Conservation (phyloP, 2,797 vertebrate species). For the Coranthus polyacanthus region DNA sequence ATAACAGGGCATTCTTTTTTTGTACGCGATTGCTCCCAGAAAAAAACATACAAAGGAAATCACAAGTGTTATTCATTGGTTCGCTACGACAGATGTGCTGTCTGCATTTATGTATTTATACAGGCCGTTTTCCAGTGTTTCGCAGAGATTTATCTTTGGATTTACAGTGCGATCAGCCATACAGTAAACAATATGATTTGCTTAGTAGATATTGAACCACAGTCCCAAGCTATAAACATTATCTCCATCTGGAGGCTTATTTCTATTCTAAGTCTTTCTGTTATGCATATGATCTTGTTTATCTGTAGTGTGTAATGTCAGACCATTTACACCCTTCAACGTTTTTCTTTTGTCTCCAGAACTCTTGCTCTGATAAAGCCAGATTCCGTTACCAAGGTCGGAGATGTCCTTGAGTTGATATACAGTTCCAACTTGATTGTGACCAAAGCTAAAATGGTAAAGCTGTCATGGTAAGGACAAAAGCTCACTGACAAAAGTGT, state of each 20-base stretch:
- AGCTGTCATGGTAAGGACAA: constrained; percentile 89
- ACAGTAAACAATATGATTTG: background rate
- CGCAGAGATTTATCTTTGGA: background rate
- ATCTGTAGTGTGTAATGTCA: background rate
- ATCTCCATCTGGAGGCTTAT: background rate
- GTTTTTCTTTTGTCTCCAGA: constrained; percentile 72
- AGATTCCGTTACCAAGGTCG: constrained; percentile 87
- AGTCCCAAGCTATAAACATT: background rate
- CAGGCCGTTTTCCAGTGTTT: background rate
- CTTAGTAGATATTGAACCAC: too few species aligned
- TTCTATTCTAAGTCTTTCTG: background rate
- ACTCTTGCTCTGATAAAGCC: constrained; percentile 96
- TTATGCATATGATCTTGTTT: background rate
- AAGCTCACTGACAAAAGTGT: background rate
- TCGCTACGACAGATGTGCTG: too few species aligned
- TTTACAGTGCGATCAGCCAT: background rate
- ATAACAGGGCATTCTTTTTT: background rate
- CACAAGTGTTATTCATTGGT: too few species aligned
- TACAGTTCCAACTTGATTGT: constrained; percentile 90
- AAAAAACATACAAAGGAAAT: too few species aligned
- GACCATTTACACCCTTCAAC: background rate
- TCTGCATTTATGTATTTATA: background rate
- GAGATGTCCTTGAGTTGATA: constrained; percentile 91
- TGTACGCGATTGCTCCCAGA: background rate
- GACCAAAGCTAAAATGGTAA: constrained; percentile 96